These are phyloP conservation scores for Oreochromis niloticus DNA, from an alignment of 2,113 vertebrate species.

Conservation along the genomic window DNA sequence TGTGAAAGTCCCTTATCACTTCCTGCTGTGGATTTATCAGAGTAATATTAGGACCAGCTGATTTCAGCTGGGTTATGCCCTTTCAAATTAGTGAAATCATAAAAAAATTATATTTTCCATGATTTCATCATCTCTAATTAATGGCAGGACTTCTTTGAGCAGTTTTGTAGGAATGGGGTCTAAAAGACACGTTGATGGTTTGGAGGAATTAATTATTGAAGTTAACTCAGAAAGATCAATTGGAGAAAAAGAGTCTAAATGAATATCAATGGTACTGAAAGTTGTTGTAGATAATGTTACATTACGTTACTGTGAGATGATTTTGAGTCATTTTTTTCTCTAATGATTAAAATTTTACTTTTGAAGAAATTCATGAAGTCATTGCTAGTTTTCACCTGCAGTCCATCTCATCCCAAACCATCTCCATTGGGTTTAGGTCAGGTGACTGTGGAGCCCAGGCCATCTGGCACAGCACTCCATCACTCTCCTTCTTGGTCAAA, in stretches of 20 bases:
- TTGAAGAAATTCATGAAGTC: background rate
- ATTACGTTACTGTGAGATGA: background rate
- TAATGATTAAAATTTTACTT: background rate
- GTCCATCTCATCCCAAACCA: background rate
- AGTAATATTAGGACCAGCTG: background rate
- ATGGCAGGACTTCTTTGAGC: fast-evolving
- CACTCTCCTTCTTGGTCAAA: background rate
- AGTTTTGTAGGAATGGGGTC: background rate
- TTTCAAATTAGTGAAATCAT: background rate
- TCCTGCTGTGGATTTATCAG: background rate
- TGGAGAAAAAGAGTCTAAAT: background rate
- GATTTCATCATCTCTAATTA: background rate
- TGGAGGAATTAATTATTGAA: background rate
- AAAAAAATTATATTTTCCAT: background rate
- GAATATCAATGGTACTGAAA: fast-evolving
- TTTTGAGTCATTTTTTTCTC: background rate
- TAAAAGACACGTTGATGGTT: background rate
- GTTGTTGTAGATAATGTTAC: background rate
- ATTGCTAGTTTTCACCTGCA: background rate
- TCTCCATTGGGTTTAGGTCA: background rate
- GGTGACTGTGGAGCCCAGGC: background rate
- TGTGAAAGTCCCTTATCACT: background rate
- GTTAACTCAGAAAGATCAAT: background rate
- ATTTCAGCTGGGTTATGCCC: background rate
- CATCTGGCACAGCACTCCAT: background rate